phyloP scores from a whole-genome alignment of 2,888 invertebrate species.

The Drosophila lutescens region DNA sequence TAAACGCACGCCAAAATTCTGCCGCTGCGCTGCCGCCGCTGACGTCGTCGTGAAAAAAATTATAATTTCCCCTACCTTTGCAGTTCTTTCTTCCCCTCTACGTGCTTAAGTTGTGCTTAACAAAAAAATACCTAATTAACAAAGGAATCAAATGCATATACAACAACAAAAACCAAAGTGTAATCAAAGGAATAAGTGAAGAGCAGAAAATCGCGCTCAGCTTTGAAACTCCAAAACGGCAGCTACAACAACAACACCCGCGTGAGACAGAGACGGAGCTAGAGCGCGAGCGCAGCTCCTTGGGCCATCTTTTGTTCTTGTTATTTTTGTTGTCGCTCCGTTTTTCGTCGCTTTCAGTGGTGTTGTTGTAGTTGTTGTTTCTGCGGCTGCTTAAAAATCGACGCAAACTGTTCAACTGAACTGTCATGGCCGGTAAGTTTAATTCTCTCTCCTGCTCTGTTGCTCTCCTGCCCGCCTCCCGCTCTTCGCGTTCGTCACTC shows the following conservation, averaged over 20 bases:
- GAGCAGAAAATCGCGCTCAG: slow-evolving; percentile 56
- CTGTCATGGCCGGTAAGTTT: slow-evolving; percentile 92
- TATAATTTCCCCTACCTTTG: slow-evolving; percentile 62
- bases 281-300: slow-evolving; percentile 60
- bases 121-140: slow-evolving; percentile 38
- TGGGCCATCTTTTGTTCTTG: slow-evolving; percentile 54
- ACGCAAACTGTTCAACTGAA: slow-evolving; percentile 86
- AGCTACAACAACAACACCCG: slow-evolving; percentile 42
- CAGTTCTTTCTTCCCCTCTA: slow-evolving; percentile 74
- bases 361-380: slow-evolving; percentile 53
- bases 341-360: slow-evolving; percentile 37
- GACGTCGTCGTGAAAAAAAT: slow-evolving; percentile 27
- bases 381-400: slow-evolving; percentile 59
- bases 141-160: slow-evolving; percentile 25
- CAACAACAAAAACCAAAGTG: slow-evolving; percentile 49
- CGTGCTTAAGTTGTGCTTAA: slow-evolving; percentile 74
- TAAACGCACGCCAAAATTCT: slow-evolving; percentile 35
- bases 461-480: slow-evolving; percentile 12
- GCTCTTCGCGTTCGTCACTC: slow-evolving; percentile 14
- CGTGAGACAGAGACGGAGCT: slow-evolving; percentile 40
- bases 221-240: slow-evolving; percentile 41
- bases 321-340: slow-evolving; percentile 57
- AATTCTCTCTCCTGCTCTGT: slow-evolving; percentile 22
- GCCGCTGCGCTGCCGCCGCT: slow-evolving; percentile 34
- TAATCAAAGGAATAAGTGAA: slow-evolving; percentile 48